phyloP scores from a whole-genome alignment of 2,797 vertebrate species.

The Myotis vivesi region DNA sequence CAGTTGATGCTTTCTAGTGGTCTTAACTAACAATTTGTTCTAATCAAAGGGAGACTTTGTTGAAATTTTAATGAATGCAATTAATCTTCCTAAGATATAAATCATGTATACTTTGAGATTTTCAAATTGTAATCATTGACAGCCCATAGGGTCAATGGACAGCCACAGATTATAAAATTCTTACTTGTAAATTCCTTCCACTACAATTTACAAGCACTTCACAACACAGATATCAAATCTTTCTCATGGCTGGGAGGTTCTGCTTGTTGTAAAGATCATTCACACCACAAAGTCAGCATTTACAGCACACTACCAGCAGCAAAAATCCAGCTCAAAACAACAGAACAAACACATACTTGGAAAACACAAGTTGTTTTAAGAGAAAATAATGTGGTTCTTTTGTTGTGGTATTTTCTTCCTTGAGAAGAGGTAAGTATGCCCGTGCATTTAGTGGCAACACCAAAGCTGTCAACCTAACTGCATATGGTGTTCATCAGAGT shows the following conservation, averaged over 20 bases:
- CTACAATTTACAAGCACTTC: constrained; percentile 42
- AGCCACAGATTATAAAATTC: constrained; percentile 36
- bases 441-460: neutral
- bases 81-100: constrained; percentile 45
- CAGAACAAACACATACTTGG: neutral
- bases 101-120: constrained; percentile 43
- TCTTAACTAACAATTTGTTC: constrained; percentile 36
- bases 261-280: constrained; percentile 14
- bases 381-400: neutral
- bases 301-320: neutral
- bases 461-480: neutral
- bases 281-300: neutral
- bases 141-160: neutral
- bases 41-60: constrained; percentile 48
- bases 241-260: neutral
- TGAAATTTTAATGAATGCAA: constrained; percentile 57
- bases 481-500: neutral
- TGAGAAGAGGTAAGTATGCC: neutral
- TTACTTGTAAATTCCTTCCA: neutral
- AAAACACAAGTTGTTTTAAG: constrained; percentile 43
- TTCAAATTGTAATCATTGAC: constrained; percentile 27
- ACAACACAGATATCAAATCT: neutral
- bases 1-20: neutral
- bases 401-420: constrained; percentile 26
- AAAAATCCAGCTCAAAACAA: constrained; percentile 42